Percentiles rank a stretch among this genome's conserved stretches.
These are phyloP conservation scores for Panonychus citri DNA, from an alignment of 1,140 invertebrate species.

Conservation along the genomic window DNA sequence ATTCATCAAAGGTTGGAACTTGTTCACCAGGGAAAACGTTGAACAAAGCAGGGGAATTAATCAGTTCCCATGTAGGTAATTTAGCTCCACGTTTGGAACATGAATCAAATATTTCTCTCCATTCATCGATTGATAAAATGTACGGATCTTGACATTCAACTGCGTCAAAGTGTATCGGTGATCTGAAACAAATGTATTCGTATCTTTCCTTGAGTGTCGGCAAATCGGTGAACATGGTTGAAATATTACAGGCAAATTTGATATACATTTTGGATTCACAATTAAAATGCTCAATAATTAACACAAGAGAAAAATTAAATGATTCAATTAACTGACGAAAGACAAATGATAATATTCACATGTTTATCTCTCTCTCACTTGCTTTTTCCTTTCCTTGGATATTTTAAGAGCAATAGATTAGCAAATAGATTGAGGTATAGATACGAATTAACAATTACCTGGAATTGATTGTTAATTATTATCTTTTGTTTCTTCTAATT, in stretches of 20 bases:
- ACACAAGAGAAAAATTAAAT: too few species aligned
- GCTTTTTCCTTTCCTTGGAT: too few species aligned
- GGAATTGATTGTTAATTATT: too few species aligned
- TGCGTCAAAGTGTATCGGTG: background rate
- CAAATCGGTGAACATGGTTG: conserved; percentile 4
- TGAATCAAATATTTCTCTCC: background rate
- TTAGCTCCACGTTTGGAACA: background rate
- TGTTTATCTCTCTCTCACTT: too few species aligned
- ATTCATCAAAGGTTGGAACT: conserved; percentile 5
- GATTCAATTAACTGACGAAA: too few species aligned
- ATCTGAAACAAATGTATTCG: conserved; percentile 4
- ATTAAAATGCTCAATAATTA: background rate
- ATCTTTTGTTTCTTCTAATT: too few species aligned
- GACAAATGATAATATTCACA: too few species aligned
- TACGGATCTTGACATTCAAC: conserved; percentile 11
- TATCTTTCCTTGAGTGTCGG: conserved; percentile 6
- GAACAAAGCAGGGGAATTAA: conserved; percentile 4
- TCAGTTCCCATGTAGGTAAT: conserved; percentile 6
- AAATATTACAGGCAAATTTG: conserved; percentile 8
- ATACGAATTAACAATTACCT: too few species aligned
- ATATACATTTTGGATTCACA: background rate
- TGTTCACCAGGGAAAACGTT: background rate
- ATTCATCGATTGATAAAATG: conserved; percentile 3
- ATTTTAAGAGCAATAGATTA: too few species aligned
- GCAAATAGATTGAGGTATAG: too few species aligned